phyloP scores from a whole-genome alignment of 2,797 vertebrate genomes.

The Falco cherrug region DNA sequence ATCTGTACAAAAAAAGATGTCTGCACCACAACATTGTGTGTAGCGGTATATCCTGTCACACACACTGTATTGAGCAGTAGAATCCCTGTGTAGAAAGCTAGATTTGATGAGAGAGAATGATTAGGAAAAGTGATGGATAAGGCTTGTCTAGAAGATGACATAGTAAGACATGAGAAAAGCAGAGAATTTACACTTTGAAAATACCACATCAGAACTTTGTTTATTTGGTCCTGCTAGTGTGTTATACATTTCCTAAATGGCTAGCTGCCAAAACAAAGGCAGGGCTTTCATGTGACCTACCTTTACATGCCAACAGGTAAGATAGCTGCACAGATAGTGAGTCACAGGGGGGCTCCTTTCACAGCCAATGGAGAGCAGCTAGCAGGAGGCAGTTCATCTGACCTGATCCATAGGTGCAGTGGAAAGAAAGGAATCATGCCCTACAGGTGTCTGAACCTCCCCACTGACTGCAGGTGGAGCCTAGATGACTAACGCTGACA shows the following conservation, averaged over 20 bases:
- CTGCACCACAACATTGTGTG: rapidly evolving
- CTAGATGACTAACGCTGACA: conserved; percentile 2
- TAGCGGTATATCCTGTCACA: neutral
- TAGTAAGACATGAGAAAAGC: neutral
- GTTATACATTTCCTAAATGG: neutral
- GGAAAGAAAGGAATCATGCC: neutral
- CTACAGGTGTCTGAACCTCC: neutral
- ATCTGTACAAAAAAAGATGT: neutral
- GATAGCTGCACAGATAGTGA: neutral
- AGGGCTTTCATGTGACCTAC: neutral
- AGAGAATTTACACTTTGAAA: neutral
- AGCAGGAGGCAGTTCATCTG: neutral
- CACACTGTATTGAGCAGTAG: neutral
- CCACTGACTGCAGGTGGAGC: neutral
- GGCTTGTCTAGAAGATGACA: neutral
- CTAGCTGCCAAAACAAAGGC: neutral
- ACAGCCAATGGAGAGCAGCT: neutral
- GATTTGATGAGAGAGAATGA: neutral
- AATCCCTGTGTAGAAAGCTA: neutral
- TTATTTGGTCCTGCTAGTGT: neutral
- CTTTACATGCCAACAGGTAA: neutral
- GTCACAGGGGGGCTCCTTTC: neutral
- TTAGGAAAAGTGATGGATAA: neutral
- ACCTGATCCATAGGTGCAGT: neutral
- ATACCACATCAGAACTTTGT: neutral